These are phyloP conservation scores for Nomada ferruginata DNA, from an alignment of 2,888 invertebrate species.

Conservation along the genomic window DNA sequence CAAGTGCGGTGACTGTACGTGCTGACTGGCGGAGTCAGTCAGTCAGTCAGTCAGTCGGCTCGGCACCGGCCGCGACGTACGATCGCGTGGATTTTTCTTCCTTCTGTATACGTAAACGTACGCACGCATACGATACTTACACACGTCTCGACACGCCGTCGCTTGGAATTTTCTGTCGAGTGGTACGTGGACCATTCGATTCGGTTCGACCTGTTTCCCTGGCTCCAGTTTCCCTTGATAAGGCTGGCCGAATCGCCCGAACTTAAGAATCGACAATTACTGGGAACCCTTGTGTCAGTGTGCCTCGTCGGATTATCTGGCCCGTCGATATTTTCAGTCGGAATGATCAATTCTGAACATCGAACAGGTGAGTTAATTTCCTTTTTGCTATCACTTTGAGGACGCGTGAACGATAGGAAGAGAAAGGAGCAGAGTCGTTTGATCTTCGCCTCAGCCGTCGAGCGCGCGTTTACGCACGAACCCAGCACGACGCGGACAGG, in stretches of 20 bases:
- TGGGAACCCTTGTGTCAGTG: slow-evolving; percentile 17
- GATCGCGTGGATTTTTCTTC: slow-evolving; percentile 54
- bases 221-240: slow-evolving; percentile 25
- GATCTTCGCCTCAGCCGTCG: neutral
- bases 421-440: neutral
- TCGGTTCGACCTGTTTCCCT: slow-evolving; percentile 6
- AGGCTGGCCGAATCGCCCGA: too few relatives aligned
- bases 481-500: neutral
- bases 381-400: neutral
- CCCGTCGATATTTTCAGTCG: neutral
- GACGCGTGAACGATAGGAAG: too few relatives aligned
- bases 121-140: neutral
- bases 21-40: slow-evolving; percentile 76
- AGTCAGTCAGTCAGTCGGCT: slow-evolving; percentile 79
- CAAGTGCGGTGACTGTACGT: slow-evolving; percentile 75
- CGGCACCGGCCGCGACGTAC: slow-evolving; percentile 74
- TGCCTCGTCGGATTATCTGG: slow-evolving; percentile 37
- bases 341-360: neutral
- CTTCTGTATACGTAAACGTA: neutral
- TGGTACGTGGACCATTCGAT: neutral
- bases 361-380: neutral
- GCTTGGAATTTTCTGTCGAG: neutral
- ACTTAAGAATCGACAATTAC: too few relatives aligned
- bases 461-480: neutral
- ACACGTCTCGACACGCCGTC: neutral